phyloP scores from a whole-genome alignment of 2,888 invertebrate genomes.

The Acleris laterana region DNA sequence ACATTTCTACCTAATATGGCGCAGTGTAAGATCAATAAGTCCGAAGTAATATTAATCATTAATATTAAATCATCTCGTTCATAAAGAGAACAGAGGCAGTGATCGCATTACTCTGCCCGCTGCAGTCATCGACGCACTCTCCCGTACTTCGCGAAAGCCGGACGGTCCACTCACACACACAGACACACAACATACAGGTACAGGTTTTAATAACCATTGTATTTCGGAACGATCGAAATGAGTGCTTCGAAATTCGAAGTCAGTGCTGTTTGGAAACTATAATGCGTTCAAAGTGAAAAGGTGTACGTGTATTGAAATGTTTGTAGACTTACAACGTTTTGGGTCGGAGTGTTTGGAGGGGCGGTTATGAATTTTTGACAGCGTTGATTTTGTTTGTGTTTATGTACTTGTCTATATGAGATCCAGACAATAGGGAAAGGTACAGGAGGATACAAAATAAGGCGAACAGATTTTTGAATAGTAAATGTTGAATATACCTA shows the following conservation, averaged over 20 bases:
- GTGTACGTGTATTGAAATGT: conserved; percentile 10
- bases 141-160: conserved; percentile 73
- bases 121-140: conserved; percentile 68
- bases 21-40: too few species aligned
- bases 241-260: conserved; percentile 68
- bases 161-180: conserved; percentile 77
- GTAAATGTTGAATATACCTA: neutral
- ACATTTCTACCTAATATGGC: too few species aligned
- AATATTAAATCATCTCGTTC: neutral
- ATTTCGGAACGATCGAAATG: conserved; percentile 83
- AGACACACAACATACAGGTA: conserved; percentile 44
- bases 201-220: conserved; percentile 84
- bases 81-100: conserved; percentile 12
- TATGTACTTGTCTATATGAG: neutral
- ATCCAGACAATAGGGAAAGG: conserved; percentile 1
- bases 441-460: neutral
- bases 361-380: conserved; percentile 3
- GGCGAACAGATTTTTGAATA: neutral
- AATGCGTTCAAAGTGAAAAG: conserved; percentile 39
- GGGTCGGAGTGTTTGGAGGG: neutral
- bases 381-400: conserved; percentile 4
- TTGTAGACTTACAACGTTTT: neutral
- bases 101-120: conserved; percentile 50
- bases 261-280: conserved; percentile 61
- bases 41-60: too few species aligned